Evolutionary conservation across 2,888 invertebrate species (phyloP), one percentile per base, ranked within the genome.

Genomic region (Sesamia inferens): DNA sequence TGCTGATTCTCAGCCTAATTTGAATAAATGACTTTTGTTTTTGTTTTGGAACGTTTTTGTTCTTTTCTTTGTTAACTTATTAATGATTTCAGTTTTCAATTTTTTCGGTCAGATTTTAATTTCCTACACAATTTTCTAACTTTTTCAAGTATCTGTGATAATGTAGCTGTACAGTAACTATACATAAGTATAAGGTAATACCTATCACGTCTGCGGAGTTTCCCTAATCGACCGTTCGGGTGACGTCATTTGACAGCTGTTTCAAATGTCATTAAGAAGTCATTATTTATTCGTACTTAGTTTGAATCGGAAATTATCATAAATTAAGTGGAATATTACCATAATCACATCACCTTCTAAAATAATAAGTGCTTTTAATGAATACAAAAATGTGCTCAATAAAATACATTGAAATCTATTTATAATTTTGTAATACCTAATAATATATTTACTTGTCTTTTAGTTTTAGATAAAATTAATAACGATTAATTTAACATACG

Each of bases 251-350:
- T 48, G 31, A 65, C 68, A 65, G 47, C 54, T 81, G 68, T 81
- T n/a, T 77, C 73, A 77, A 70, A 67, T 54, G 68, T 59, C 54
- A 73, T 68, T 65, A 73, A 39, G 2, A 68, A 51, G 22, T 58
- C 16, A 67, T 67, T 58, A 54, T 31, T 31, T 61, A 11, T 47
- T 58, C 13, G 7, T 59, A 58, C 64, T 61, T 74, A 19, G 42
- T 61, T 72, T 61, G n/a, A 54, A 47, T 24, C 31, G 16, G 3
- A 11, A 69, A 7, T 57, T 1, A 59, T 51, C 58, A 66, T 57
- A 71, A 31, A 55, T 55, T 63, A 22, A 48, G 39, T 72, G 81
- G 77, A 81, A 80, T 72, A 73, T 61, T 44, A 70, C 57, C 57
- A 69, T 55, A 19, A 58, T 31, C 39, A 13, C 22, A 47, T 61